A percentile compares a stretch with the other conserved stretches of the same genome.
Evolutionary conservation across 2,113 vertebrate genomes (phyloP).

Genomic region (human): GRCh38 chr3:62868001-62868500

Average conservation of each 20-base stretch:
- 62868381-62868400: not conserved
- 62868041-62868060: not conserved
- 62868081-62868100: not conserved
- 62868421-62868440: constrained; percentile 20
- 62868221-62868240: not conserved
- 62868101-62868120: not conserved
- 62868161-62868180: constrained; percentile 30
- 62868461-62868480: not conserved
- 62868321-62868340: not conserved
- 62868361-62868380: not conserved
- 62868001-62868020: not conserved
- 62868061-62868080: not conserved
- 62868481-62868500: constrained; percentile 44
- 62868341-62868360: not conserved
- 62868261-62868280: not conserved
- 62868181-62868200: not conserved
- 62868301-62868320: not conserved
- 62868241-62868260: not conserved
- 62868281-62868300: not conserved
- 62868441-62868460: not conserved
- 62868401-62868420: not conserved
- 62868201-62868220: constrained; percentile 8
- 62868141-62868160: not conserved
- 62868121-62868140: constrained; percentile 19
- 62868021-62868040: not conserved